Percentiles rank a stretch among this genome's conserved stretches.
Conservation (phyloP, 2,113 vertebrate species). For the Picathartes gymnocephalus region DNA sequence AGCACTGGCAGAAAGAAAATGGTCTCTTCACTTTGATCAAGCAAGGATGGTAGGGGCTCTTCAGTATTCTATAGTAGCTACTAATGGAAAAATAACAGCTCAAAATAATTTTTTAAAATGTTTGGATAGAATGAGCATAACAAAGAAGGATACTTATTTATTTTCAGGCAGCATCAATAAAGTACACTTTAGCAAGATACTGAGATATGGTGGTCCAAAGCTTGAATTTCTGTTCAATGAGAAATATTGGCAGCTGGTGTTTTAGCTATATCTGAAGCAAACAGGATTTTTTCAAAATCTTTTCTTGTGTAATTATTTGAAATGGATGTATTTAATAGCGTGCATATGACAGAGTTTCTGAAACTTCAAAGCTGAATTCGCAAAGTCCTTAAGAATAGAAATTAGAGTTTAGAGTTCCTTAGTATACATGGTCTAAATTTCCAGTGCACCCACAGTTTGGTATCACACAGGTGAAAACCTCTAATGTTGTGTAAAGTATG, state of each 20-base stretch:
- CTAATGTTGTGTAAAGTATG: neutral
- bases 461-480: neutral
- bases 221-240: neutral
- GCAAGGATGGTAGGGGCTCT: neutral
- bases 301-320: neutral
- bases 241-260: neutral
- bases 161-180: neutral
- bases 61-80: neutral
- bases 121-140: neutral
- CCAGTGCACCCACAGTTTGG: neutral
- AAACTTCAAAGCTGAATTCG: neutral
- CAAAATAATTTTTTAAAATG: neutral
- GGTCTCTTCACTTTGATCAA: neutral
- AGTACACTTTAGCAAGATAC: neutral
- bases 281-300: neutral
- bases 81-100: neutral
- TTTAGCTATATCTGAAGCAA: neutral
- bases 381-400: neutral
- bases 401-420: neutral
- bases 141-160: neutral
- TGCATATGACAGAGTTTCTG: neutral
- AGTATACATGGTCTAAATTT: neutral
- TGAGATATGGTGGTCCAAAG: neutral
- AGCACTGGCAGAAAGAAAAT: neutral
- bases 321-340: neutral